Conservation (phyloP, 35 echinoderm and acorn worm genomes). For the Stichopus chloronotus region DNA sequence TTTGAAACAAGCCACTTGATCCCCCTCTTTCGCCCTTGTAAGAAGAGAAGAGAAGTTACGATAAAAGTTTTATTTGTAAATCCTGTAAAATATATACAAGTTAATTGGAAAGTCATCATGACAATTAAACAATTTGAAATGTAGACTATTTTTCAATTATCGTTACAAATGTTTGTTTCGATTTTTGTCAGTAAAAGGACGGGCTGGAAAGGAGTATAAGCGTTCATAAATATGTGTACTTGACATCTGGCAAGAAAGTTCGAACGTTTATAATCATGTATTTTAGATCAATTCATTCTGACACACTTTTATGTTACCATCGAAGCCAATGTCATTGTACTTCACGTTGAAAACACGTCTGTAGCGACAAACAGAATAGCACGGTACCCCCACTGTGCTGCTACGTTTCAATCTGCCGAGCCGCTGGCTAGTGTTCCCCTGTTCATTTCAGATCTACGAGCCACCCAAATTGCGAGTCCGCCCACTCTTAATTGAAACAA, state of each 20-base stretch:
- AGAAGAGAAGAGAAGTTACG: too few relatives aligned
- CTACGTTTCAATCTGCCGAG: constrained; percentile 33
- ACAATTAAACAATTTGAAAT: too few relatives aligned
- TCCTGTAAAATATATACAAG: too few relatives aligned
- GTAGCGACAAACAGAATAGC: constrained; percentile 5
- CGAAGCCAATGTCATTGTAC: constrained; percentile 13
- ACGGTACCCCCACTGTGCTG: constrained; percentile 30
- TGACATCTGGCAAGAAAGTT: neutral
- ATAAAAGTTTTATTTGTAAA: too few relatives aligned
- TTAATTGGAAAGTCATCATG: too few relatives aligned
- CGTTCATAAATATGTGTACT: too few relatives aligned
- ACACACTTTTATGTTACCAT: neutral
- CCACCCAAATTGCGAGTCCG: constrained; percentile 47
- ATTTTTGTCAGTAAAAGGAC: too few relatives aligned
- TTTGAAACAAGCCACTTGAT: too few relatives aligned
- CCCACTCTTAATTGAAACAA: constrained; percentile 56
- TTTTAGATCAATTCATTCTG: neutral
- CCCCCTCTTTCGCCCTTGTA: too few relatives aligned
- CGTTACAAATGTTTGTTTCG: too few relatives aligned
- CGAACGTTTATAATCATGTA: neutral
- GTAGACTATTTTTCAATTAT: too few relatives aligned
- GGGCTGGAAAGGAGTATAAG: too few relatives aligned
- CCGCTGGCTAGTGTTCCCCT: constrained; percentile 28
- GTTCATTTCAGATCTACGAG: constrained; percentile 31
- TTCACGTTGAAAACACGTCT: constrained; percentile 37